Conservation (phyloP, 2,113 vertebrate species). For the Oryzias woworae region DNA sequence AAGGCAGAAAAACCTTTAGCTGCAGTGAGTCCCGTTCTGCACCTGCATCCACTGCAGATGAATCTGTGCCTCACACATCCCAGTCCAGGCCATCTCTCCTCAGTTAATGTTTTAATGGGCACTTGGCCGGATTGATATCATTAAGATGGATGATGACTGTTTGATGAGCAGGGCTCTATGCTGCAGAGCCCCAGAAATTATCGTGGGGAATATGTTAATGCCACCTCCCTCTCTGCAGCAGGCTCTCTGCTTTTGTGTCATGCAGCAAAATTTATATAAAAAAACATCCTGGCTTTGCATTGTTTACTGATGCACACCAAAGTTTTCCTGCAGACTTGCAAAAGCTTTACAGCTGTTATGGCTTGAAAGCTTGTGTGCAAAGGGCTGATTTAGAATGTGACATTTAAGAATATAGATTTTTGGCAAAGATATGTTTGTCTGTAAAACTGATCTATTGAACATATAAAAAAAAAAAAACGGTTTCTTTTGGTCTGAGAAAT, state of each 20-base stretch:
- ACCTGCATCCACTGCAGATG: constrained; percentile 16
- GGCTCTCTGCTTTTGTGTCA: constrained; percentile 29
- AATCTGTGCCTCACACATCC: constrained; percentile 34
- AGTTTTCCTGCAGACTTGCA: constrained; percentile 51
- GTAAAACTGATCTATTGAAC: neutral
- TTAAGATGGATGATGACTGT: constrained; percentile 62
- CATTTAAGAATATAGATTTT: constrained; percentile 19
- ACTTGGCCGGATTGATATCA: constrained; percentile 55
- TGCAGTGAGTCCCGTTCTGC: neutral
- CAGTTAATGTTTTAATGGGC: constrained; percentile 66
- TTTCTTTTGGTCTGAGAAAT: too few relatives aligned
- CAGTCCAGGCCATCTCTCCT: constrained; percentile 25
- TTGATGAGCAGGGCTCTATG: constrained; percentile 61
- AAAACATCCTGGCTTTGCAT: constrained; percentile 26
- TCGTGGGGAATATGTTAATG: constrained; percentile 29
- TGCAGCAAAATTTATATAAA: constrained; percentile 42
- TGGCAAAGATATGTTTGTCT: constrained; percentile 7
- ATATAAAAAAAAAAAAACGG: neutral
- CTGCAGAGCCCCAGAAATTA: constrained; percentile 51
- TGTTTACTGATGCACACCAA: constrained; percentile 58
- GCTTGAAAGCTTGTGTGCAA: constrained; percentile 18
- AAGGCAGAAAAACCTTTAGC: neutral
- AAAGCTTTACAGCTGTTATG: constrained; percentile 52
- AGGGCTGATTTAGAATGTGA: constrained; percentile 8
- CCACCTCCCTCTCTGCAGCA: constrained; percentile 9